These are phyloP conservation scores for Sisor rabdophorus DNA, from an alignment of 2,113 vertebrate species.

Conservation along the genomic window DNA sequence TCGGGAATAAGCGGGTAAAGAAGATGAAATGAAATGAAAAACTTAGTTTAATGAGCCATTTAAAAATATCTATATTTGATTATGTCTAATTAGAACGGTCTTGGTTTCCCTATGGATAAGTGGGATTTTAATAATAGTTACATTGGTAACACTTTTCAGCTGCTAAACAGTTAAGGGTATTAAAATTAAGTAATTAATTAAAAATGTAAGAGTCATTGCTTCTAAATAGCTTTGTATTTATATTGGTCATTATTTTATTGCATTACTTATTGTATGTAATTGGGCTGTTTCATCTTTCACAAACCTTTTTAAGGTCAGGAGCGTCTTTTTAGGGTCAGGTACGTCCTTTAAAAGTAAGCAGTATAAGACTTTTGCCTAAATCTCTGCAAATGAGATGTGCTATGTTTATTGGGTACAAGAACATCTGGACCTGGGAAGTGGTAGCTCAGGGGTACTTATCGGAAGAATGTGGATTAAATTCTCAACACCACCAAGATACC, in stretches of 20 bases:
- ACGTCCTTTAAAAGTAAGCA: too few species aligned
- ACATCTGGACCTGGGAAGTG: too few species aligned
- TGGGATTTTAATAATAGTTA: conserved; percentile 19
- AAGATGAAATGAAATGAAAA: background rate
- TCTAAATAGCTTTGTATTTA: conserved; percentile 33
- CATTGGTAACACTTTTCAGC: conserved; percentile 24
- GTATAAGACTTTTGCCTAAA: background rate
- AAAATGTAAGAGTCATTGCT: conserved; percentile 2
- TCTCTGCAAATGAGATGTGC: conserved; percentile 44
- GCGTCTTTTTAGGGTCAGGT: background rate
- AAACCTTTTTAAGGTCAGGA: background rate
- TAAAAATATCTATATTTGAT: conserved; percentile 19
- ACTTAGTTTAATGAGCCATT: conserved; percentile 11
- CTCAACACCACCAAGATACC: too few species aligned
- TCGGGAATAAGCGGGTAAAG: background rate
- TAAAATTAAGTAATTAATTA: background rate
- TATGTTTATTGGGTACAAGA: conserved; percentile 55
- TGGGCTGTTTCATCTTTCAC: background rate
- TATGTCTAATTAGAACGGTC: conserved; percentile 18
- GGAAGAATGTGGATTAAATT: too few species aligned
- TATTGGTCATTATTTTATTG: conserved; percentile 33
- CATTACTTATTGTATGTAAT: conserved; percentile 22
- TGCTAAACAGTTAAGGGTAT: conserved; percentile 7
- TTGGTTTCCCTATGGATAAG: conserved; percentile 17
- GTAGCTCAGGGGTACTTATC: too few species aligned